These are phyloP conservation scores for Cassiopea xamachana DNA, from an alignment of 30 jellyfish, hydroid and myxozoan genomes.

Conservation along the genomic window DNA sequence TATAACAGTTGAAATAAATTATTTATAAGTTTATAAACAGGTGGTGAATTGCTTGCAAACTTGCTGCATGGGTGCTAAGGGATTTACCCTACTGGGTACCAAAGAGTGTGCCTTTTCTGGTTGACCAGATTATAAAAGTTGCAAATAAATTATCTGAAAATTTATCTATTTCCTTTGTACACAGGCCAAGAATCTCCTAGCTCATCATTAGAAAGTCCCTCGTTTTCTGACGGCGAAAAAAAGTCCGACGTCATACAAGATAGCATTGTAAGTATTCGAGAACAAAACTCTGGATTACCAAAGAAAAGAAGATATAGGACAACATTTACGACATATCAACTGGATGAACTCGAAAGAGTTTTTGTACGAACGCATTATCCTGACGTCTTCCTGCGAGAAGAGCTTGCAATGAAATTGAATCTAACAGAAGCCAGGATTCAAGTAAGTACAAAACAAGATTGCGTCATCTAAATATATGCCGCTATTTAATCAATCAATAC, in stretches of 20 bases:
- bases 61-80: too few species aligned
- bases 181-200: conserved; percentile 61
- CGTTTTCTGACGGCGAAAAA: conserved; percentile 73
- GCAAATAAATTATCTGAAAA: background rate
- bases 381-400: conserved; percentile 94
- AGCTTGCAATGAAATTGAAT: conserved; percentile 85
- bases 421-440: conserved; percentile 97
- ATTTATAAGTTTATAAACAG: too few species aligned
- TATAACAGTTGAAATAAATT: too few species aligned
- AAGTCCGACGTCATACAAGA: conserved; percentile 40
- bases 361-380: conserved; percentile 95
- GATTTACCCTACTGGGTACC: too few species aligned
- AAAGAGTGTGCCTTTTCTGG: too few species aligned
- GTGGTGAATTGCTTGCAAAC: too few species aligned
- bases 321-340: conserved; percentile 92
- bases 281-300: conserved; percentile 62
- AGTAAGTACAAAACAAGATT: conserved; percentile 37
- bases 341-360: conserved; percentile 95
- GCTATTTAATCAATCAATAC: background rate
- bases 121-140: too few species aligned
- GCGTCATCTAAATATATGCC: too few species aligned
- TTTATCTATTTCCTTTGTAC: background rate
- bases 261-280: conserved; percentile 29
- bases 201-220: conserved; percentile 68
- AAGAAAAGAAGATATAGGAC: conserved; percentile 95